Percentiles rank a stretch among this genome's conserved stretches.
phyloP scores from a whole-genome alignment of 2,797 vertebrate species.

The Sebastes cheni region DNA sequence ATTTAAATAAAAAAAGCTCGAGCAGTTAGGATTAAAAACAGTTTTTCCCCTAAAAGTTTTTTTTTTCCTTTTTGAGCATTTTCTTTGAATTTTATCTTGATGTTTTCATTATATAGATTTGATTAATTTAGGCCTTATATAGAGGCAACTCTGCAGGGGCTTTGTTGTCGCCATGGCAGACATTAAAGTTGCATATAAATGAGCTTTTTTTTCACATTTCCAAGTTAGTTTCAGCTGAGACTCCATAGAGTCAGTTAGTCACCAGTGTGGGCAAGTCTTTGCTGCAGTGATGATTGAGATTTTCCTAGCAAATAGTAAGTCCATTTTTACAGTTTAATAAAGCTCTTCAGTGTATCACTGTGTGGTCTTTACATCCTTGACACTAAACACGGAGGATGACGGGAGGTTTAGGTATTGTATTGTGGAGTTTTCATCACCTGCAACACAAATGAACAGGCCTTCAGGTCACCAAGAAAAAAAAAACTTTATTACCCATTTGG shows the following conservation, averaged over 20 bases:
- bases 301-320: constrained; percentile 16
- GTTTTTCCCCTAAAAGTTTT: background rate
- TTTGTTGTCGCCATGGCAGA: background rate
- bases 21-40: background rate
- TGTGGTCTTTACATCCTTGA: constrained; percentile 8
- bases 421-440: background rate
- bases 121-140: background rate
- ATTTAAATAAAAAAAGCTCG: background rate
- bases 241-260: background rate
- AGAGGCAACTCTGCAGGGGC: background rate
- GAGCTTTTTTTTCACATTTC: background rate
- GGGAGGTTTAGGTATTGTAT: background rate
- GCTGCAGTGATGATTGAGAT: background rate
- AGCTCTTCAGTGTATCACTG: constrained; percentile 24
- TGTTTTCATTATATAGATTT: background rate
- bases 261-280: constrained; percentile 12
- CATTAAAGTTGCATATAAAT: background rate
- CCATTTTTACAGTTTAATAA: constrained; percentile 63
- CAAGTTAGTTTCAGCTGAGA: background rate
- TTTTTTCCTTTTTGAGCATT: background rate
- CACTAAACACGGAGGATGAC: background rate
- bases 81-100: background rate
- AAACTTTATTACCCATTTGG: constrained; percentile 77
- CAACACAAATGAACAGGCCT: constrained; percentile 4
- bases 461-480: constrained; percentile 71